Evolutionary conservation across 1,140 invertebrate genomes (phyloP).

Genomic region (Eciton burchellii): DNA sequence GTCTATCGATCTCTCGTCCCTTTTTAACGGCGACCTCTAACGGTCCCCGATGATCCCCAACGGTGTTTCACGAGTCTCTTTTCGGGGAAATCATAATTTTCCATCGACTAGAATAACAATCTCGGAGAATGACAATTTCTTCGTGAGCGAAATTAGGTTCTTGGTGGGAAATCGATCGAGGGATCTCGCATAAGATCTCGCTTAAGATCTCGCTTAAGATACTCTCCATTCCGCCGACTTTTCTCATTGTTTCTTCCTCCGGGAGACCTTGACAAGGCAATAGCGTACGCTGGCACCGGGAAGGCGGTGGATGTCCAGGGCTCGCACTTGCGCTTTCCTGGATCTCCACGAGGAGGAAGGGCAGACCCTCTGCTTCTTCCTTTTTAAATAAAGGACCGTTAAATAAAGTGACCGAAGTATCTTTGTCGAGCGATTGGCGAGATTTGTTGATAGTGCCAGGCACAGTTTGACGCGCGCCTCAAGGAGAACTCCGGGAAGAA

Average conservation of each 20-base stretch:
- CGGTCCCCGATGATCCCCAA: too few species aligned
- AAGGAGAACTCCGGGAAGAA: neutral
- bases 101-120: too few species aligned
- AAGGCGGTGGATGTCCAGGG: neutral
- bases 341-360: neutral
- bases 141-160: neutral
- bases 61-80: too few species aligned
- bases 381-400: too few species aligned
- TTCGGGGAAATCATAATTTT: neutral
- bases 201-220: neutral
- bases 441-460: too few species aligned
- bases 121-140: too few species aligned
- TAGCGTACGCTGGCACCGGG: neutral
- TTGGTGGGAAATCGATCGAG: neutral
- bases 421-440: too few species aligned
- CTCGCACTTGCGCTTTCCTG: neutral
- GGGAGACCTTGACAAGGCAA: conserved; percentile 63
- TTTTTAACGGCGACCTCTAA: too few species aligned
- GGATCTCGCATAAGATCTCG: neutral
- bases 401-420: too few species aligned
- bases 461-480: too few species aligned
- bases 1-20: neutral
- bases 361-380: neutral
- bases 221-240: neutral
- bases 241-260: conserved; percentile 60